Conservation (phyloP, 2,113 vertebrate genomes). For the Isichthys henryi region DNA sequence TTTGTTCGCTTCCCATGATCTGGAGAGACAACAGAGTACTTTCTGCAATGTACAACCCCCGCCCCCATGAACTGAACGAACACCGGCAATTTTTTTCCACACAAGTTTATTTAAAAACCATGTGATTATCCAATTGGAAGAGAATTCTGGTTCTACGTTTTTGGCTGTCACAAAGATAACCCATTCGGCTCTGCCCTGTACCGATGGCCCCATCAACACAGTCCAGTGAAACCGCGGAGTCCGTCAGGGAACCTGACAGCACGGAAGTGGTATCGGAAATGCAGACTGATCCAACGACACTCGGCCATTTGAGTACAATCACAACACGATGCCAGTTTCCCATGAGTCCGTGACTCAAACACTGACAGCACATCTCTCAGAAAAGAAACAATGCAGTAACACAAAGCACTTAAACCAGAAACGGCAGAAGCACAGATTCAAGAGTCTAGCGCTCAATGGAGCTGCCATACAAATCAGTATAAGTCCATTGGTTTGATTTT, state of each 20-base stretch:
- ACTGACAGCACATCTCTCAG: slow-evolving; percentile 26
- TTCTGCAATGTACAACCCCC: neutral
- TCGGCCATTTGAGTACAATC: slow-evolving; percentile 34
- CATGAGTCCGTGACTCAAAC: slow-evolving; percentile 35
- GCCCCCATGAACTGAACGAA: neutral
- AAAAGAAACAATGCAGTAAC: slow-evolving; percentile 38
- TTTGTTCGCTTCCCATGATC: neutral
- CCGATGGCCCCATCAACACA: neutral
- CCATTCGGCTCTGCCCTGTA: neutral
- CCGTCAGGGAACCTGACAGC: slow-evolving; percentile 20
- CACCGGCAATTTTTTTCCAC: slow-evolving; percentile 28
- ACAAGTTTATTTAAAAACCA: slow-evolving; percentile 65
- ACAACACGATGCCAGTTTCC: slow-evolving; percentile 40
- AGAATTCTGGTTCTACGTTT: slow-evolving; percentile 4
- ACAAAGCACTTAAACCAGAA: slow-evolving; percentile 23
- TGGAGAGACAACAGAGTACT: neutral
- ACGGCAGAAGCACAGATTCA: slow-evolving; percentile 27
- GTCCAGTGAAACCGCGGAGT: slow-evolving; percentile 11
- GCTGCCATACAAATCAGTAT: slow-evolving; percentile 55
- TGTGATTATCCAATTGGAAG: slow-evolving; percentile 29
- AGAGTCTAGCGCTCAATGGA: slow-evolving; percentile 43
- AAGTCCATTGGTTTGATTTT: slow-evolving; percentile 55
- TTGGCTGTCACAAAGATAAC: slow-evolving; percentile 30
- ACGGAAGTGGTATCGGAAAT: slow-evolving; percentile 49
- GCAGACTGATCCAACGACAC: slow-evolving; percentile 40